These are phyloP conservation scores for Diarsia brunnea DNA, from an alignment of 2,888 invertebrate genomes.

Conservation along the genomic window DNA sequence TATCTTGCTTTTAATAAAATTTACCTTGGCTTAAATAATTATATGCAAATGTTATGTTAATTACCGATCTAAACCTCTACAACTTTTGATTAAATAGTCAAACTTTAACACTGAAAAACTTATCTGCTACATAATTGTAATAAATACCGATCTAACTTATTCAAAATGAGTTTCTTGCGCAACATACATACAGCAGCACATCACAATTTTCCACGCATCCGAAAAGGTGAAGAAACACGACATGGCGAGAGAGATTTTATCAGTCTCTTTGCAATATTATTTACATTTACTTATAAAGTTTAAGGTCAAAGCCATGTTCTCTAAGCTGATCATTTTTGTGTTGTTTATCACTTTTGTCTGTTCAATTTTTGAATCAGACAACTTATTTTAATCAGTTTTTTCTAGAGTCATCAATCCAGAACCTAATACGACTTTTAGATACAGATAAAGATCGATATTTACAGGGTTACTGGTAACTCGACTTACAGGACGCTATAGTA, in stretches of 20 bases:
- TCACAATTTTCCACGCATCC: conserved; percentile 1
- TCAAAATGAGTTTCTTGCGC: not conserved
- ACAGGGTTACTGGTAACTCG: too few relatives aligned
- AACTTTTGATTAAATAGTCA: not conserved
- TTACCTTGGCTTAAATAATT: too few relatives aligned
- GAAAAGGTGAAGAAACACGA: not conserved
- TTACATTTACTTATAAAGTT: not conserved
- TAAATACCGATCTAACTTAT: not conserved
- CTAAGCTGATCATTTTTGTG: not conserved
- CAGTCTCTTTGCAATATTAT: not conserved
- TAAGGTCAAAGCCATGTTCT: not conserved
- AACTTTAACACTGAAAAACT: not conserved
- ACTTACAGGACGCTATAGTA: too few relatives aligned
- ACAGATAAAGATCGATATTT: too few relatives aligned
- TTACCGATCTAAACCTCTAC: not conserved
- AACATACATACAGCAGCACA: not conserved
- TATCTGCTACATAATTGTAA: not conserved
- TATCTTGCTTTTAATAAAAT: too few relatives aligned
- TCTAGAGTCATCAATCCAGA: too few relatives aligned
- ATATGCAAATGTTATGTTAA: not conserved
- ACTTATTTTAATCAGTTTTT: too few relatives aligned
- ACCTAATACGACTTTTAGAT: too few relatives aligned
- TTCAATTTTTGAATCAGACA: not conserved
- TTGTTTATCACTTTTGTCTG: not conserved
- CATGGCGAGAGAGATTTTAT: not conserved